phyloP scores from a whole-genome alignment of 2,797 vertebrate species.

The Cryptoprocta ferox region DNA sequence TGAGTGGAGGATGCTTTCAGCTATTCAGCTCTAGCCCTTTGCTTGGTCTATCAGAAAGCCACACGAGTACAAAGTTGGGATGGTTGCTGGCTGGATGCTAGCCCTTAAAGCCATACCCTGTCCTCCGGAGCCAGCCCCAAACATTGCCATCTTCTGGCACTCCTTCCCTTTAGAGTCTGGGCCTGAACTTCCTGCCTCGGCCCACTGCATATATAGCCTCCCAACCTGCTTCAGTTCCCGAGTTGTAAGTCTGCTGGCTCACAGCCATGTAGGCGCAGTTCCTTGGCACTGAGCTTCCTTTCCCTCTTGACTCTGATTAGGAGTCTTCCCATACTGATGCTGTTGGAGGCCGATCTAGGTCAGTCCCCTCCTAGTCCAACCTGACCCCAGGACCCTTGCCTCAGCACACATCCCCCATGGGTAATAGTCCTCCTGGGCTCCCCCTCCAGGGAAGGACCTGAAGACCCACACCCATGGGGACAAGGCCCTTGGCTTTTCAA shows the following conservation, averaged over 20 bases:
- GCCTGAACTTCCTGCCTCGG: neutral
- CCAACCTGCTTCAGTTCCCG: neutral
- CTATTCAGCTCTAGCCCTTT: neutral
- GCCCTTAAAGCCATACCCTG: neutral
- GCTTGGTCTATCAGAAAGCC: neutral
- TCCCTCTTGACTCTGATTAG: neutral
- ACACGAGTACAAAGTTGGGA: rapidly evolving
- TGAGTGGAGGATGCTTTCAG: neutral
- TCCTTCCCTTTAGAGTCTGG: neutral
- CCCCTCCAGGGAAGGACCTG: neutral
- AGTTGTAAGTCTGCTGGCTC: neutral
- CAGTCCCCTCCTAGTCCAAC: neutral
- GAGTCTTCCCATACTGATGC: neutral
- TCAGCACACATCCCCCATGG: neutral
- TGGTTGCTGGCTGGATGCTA: neutral
- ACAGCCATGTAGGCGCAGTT: neutral
- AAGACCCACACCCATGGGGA: neutral
- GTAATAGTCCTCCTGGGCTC: neutral
- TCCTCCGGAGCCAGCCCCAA: neutral
- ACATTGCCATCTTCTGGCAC: neutral
- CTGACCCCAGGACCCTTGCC: neutral
- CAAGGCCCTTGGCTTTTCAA: neutral
- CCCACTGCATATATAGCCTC: neutral
- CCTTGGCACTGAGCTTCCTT: neutral
- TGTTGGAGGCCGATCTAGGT: neutral